These are phyloP conservation scores for Todiramphus saurophagus DNA, from an alignment of 2,113 vertebrate species.

Conservation along the genomic window DNA sequence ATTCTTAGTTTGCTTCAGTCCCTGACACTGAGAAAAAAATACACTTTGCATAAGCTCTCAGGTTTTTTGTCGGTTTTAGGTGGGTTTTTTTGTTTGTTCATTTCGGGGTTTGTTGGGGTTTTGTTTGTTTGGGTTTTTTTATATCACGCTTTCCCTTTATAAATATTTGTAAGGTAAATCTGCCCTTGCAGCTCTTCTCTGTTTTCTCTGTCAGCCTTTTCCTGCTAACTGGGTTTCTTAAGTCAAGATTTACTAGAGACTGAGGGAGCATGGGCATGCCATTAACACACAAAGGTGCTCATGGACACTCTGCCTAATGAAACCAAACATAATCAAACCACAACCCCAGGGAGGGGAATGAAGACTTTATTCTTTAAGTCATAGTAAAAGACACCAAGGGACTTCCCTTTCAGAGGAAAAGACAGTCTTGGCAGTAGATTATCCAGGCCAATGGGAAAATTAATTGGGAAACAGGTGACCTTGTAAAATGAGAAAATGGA, in stretches of 20 bases:
- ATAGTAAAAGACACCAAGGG: background rate
- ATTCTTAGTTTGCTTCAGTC: background rate
- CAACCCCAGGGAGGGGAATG: background rate
- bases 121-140: too few relatives aligned
- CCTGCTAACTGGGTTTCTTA: background rate
- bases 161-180: background rate
- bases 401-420: background rate
- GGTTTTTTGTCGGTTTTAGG: background rate
- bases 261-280: fast-evolving
- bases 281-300: background rate
- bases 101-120: too few relatives aligned
- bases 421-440: background rate
- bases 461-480: background rate
- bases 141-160: too few relatives aligned
- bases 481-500: background rate
- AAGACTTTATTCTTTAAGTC: background rate
- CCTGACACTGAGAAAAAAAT: background rate
- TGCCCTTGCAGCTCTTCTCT: background rate
- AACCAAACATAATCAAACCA: background rate
- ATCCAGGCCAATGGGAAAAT: background rate
- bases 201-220: background rate
- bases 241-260: background rate
- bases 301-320: background rate
- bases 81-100: too few relatives aligned
- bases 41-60: background rate